Evolutionary conservation across 2,888 invertebrate species (phyloP).

Genomic region (Sepioteuthis lessoniana): DNA sequence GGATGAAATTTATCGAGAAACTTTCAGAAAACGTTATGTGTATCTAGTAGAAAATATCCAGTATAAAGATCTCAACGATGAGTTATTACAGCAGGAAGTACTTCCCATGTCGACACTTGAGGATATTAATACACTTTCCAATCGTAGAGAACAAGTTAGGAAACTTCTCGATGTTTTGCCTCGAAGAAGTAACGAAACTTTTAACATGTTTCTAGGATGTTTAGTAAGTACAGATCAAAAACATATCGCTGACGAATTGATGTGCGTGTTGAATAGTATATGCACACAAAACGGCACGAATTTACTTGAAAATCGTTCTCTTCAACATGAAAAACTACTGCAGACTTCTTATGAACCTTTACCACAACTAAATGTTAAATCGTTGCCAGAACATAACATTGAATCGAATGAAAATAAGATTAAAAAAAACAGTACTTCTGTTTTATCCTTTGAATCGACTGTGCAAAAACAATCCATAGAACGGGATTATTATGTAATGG

Average conservation of each 20-base stretch:
- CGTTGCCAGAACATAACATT: not conserved
- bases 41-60: not conserved
- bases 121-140: not conserved
- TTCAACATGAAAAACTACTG: not conserved
- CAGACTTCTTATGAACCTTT: too few species aligned
- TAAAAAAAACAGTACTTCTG: too few species aligned
- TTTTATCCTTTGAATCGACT: not conserved
- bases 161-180: not conserved
- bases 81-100: not conserved
- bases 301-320: not conserved
- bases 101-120: not conserved
- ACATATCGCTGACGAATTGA: not conserved
- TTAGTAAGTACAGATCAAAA: not conserved
- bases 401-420: too few species aligned
- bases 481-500: not conserved
- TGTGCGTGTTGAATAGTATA: not conserved
- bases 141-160: not conserved
- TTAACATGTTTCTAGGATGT: not conserved
- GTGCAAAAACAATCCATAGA: not conserved
- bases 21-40: not conserved
- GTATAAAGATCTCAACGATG: not conserved
- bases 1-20: not conserved
- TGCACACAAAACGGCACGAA: not conserved
- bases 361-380: not conserved
- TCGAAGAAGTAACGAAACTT: not conserved